Conservation (phyloP, 2,888 invertebrate species). For the Drymonia ruficornis region DNA sequence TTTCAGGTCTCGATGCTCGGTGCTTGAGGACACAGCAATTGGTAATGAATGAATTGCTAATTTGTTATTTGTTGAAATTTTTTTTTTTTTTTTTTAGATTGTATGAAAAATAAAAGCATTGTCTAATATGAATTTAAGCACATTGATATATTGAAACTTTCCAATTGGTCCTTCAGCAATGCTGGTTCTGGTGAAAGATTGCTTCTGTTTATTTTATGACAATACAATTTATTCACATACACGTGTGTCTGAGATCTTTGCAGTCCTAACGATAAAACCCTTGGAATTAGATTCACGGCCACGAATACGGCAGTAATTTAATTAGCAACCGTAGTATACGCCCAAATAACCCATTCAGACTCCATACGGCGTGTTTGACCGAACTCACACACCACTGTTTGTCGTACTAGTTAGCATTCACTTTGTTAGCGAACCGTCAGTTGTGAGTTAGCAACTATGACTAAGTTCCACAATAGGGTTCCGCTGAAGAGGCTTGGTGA, state of each 20-base stretch:
- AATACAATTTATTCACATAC: constrained; percentile 13
- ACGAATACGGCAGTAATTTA: constrained; percentile 46
- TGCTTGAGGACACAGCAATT: too few relatives aligned
- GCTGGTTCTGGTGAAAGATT: too few relatives aligned
- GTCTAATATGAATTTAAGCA: too few relatives aligned
- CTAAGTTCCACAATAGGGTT: constrained; percentile 14
- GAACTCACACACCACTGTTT: constrained; percentile 29
- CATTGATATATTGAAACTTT: too few relatives aligned
- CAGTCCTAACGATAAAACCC: constrained; percentile 43
- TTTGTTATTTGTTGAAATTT: too few relatives aligned
- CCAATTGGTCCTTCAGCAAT: too few relatives aligned
- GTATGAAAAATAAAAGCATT: too few relatives aligned
- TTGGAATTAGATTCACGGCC: constrained; percentile 47
- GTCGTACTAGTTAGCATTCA: constrained; percentile 41
- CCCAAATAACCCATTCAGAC: constrained; percentile 42
- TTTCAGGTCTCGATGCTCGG: too few relatives aligned
- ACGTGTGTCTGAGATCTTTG: constrained; percentile 13
- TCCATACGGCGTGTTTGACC: constrained; percentile 36
- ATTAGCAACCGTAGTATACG: constrained; percentile 44
- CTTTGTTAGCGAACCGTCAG: constrained; percentile 31
- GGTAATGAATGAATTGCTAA: too few relatives aligned
- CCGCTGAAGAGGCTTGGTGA: not conserved
- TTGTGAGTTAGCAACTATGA: constrained; percentile 5
- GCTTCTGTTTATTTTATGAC: not conserved
- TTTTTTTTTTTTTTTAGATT: too few relatives aligned